A percentile compares a stretch with the other conserved stretches of the same genome.
phyloP scores from a whole-genome alignment of 2,888 invertebrate genomes.

The Lepetodrilus schrolli region DNA sequence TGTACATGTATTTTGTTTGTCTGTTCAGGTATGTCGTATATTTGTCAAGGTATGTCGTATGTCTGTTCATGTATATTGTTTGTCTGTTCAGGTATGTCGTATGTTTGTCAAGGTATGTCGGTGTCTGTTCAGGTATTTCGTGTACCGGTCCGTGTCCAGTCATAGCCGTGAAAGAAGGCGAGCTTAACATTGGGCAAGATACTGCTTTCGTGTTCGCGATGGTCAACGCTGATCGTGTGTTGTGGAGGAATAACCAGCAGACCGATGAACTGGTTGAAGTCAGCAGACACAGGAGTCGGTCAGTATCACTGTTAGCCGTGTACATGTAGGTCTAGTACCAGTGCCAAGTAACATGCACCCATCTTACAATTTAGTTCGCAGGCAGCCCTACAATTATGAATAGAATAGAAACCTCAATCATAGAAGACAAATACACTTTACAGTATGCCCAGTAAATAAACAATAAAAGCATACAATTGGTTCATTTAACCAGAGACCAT shows the following conservation, averaged over 20 bases:
- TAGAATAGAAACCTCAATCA: no score
- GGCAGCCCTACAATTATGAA: no score
- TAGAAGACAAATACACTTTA: no score
- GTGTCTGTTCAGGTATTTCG: background rate
- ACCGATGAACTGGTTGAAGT: background rate
- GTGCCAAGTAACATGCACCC: no score
- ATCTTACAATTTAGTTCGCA: no score
- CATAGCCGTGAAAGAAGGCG: conserved; percentile 29
- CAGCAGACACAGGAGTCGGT: background rate
- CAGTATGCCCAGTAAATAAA: no score
- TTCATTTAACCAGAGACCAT: no score
- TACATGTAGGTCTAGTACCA: no score
- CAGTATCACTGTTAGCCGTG: no score
- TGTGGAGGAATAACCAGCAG: background rate
- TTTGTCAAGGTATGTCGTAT: background rate
- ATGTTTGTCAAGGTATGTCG: background rate
- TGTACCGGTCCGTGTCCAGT: conserved; percentile 24
- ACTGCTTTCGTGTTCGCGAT: conserved; percentile 19
- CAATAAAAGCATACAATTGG: no score
- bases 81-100: background rate
- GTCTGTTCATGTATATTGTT: background rate
- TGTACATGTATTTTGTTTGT: background rate
- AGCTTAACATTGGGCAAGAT: conserved; percentile 20
- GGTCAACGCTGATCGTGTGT: conserved; percentile 21
- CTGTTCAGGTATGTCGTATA: background rate